Evolutionary conservation across 2,797 vertebrate species (phyloP).

Genomic region (Champsocephalus gunnari): DNA sequence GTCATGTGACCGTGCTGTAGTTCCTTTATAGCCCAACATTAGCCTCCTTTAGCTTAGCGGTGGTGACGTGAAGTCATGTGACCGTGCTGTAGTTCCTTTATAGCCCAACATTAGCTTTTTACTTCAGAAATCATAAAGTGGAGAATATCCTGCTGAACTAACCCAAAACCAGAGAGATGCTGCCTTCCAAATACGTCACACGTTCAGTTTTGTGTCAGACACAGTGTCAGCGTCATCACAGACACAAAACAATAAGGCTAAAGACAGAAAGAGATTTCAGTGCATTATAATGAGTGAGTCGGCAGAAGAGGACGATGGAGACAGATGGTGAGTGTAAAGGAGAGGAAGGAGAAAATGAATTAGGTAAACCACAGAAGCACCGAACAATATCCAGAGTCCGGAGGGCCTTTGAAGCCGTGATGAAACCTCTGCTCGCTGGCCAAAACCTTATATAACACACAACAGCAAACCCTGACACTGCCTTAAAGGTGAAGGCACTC

Average conservation of each 20-base stretch:
- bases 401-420: constrained; percentile 61
- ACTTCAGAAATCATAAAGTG: no score
- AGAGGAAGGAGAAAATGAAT: constrained; percentile 43
- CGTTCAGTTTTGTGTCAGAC: no score
- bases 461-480: constrained; percentile 26
- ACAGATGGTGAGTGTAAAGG: constrained; percentile 60
- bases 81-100: no score
- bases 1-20: no score
- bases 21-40: no score
- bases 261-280: constrained; percentile 47
- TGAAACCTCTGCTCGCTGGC: constrained; percentile 65
- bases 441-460: constrained; percentile 66
- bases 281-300: constrained; percentile 68
- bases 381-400: constrained; percentile 62
- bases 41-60: no score
- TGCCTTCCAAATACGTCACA: no score
- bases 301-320: constrained; percentile 53
- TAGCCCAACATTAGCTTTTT: no score
- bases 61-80: no score
- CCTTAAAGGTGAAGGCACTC: constrained; percentile 59
- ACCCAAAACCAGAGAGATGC: no score
- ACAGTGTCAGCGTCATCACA: no score
- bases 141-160: no score
- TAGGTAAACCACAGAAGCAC: constrained; percentile 36
- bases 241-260: constrained; percentile 37